Base-by-base conservation (phyloP, 2,113 vertebrate species). In the Lipotes vexillifer region DNA sequence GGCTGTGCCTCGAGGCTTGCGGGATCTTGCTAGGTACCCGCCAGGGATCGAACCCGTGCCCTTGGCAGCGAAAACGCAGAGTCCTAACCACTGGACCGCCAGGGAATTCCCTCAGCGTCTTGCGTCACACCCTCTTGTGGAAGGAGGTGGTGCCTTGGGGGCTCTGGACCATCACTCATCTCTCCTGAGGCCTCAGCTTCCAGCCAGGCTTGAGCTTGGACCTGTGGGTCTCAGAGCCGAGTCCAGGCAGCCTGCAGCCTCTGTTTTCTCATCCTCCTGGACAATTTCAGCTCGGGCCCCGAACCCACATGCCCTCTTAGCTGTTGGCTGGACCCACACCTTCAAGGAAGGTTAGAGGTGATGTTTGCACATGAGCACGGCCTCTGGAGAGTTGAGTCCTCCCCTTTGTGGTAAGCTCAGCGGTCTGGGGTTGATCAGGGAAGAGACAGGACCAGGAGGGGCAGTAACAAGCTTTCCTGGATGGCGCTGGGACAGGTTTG, bases 101-200 rank as follows among this genome's bases (percentile, higher is more conserved):
- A 77, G 44, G 74, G 15, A 49, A 7, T 44, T 77, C 44, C 44
- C 31, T 57, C 6, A 20, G 0, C 18, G 20, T 57, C 18, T 57
- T 57, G 20, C 21, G 80, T 46, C 75, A 31, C 10, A 69, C 20
- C 8, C 18, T 74, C 88, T 20, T 23, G 0, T n/a, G 59, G 69
- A 1, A 69, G 5, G 29, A 61, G 29, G n/a, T 9, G 21, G 23
- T 0, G 2, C 61, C 5, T 0, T n/a, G 27, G 8, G 15, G 25
- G 12, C n/a, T 41, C 31, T 0, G 7, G 33, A 31, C 31, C 36
- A 25, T 93, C 3, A 15, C 36, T n/a, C 23, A 18, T 77, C 23
- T 68, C 23, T 55, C n/a, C 38, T 29, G 12, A 75, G 69, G 33
- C 33, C 88, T 71, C 52, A 4, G 36, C 21, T 44, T 77, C 63